phyloP scores from a whole-genome alignment of 2,888 invertebrate genomes.

The Apamea anceps region DNA sequence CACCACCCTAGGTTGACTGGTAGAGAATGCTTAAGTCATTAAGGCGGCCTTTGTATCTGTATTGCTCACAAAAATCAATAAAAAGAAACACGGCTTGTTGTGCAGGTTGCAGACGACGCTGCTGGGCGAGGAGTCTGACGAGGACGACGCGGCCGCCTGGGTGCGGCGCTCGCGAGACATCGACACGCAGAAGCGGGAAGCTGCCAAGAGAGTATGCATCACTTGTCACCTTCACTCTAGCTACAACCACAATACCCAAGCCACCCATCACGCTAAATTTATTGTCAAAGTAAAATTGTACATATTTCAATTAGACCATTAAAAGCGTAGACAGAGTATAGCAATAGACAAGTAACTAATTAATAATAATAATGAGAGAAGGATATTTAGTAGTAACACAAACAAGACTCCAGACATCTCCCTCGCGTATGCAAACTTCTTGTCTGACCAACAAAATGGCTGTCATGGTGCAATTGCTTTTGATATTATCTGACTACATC shows the following conservation, averaged over 20 bases:
- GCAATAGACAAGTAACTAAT: neutral
- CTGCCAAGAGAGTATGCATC: constrained; percentile 92
- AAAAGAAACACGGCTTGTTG: neutral
- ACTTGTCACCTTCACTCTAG: neutral
- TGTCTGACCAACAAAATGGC: too few species aligned
- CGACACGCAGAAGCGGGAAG: constrained; percentile 95
- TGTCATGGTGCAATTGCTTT: too few species aligned
- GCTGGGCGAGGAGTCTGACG: constrained; percentile 93
- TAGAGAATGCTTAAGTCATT: neutral
- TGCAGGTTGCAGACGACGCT: constrained; percentile 80
- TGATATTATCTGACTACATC: too few species aligned
- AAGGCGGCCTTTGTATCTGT: neutral
- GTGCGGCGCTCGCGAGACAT: constrained; percentile 94
- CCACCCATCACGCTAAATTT: neutral
- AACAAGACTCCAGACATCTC: neutral
- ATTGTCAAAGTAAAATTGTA: neutral
- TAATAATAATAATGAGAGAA: neutral
- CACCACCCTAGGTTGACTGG: neutral
- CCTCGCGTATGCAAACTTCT: too few species aligned
- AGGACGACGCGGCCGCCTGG: constrained; percentile 95
- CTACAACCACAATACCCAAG: neutral
- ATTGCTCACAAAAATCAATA: neutral
- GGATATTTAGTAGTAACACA: neutral
- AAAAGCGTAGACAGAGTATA: neutral
- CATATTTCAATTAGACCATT: neutral